Conservation (phyloP, 2,888 invertebrate species). For the Psylliodes chrysocephalus region DNA sequence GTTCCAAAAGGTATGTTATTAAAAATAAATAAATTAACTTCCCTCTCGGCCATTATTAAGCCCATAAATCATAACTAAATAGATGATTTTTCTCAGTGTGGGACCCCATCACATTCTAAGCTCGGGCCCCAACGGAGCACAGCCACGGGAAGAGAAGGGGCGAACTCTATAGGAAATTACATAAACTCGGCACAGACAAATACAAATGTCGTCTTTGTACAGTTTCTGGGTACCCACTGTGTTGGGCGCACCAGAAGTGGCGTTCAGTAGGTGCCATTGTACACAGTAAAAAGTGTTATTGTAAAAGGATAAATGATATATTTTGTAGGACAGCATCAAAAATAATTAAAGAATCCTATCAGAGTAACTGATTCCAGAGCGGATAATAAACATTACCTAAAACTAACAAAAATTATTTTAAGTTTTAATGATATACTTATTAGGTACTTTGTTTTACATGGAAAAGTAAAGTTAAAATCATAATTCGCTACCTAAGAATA, state of each 20-base stretch:
- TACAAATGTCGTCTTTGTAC: constrained; percentile 67
- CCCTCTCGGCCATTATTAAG: neutral
- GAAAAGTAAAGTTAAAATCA: too few species aligned
- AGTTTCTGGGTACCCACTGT: constrained; percentile 60
- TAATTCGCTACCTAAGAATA: too few species aligned
- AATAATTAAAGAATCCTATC: too few species aligned
- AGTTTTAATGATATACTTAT: too few species aligned
- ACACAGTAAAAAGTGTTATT: constrained; percentile 11
- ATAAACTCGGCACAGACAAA: constrained; percentile 67
- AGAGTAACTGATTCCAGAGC: too few species aligned
- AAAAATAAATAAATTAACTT: constrained; percentile 3
- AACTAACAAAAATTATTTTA: too few species aligned
- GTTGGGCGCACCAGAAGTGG: constrained; percentile 54
- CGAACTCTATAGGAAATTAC: constrained; percentile 67
- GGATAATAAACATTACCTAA: too few species aligned
- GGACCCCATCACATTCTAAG: constrained; percentile 57
- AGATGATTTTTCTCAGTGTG: constrained; percentile 25
- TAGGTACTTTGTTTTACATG: too few species aligned
- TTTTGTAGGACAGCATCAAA: neutral
- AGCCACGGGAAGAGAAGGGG: constrained; percentile 56
- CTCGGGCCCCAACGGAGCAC: constrained; percentile 58
- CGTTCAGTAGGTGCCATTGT: constrained; percentile 62
- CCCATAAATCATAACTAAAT: constrained; percentile 24
- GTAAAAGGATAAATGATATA: neutral
- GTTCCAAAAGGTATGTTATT: too few species aligned